phyloP scores from a whole-genome alignment of 2,113 vertebrate species.

The Spermophilus dauricus region DNA sequence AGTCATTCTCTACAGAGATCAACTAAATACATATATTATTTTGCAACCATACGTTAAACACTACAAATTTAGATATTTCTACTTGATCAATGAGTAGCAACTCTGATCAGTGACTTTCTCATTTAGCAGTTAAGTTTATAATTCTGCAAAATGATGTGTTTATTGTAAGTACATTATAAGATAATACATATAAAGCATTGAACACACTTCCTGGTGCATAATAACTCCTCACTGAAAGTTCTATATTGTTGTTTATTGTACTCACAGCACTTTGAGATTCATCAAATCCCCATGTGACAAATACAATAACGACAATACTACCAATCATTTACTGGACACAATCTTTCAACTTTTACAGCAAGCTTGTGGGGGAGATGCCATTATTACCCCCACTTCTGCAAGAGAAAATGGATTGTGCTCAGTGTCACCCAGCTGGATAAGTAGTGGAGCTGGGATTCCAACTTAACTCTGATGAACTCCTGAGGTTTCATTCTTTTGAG shows the following conservation, averaged over 20 bases:
- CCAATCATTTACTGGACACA: neutral
- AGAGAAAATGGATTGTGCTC: neutral
- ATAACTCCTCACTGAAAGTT: neutral
- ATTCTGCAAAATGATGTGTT: neutral
- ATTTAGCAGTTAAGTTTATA: neutral
- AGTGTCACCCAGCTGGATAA: neutral
- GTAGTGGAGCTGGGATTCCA: neutral
- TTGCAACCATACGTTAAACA: neutral
- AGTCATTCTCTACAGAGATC: neutral
- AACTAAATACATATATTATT: neutral
- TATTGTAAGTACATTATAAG: neutral
- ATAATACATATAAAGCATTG: neutral
- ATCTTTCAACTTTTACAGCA: neutral
- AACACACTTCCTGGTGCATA: neutral
- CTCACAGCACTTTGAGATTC: neutral
- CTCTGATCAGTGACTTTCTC: neutral
- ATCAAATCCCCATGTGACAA: neutral
- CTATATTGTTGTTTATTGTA: neutral
- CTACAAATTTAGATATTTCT: neutral
- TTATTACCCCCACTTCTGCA: neutral
- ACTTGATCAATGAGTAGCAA: neutral
- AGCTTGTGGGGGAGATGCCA: neutral
- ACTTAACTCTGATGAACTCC: constrained; percentile 47
- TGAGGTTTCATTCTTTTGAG: constrained; percentile 15
- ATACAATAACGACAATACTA: neutral